Evolutionary conservation across 2,888 invertebrate species (phyloP), one percentile per base, ranked within the genome.

Genomic region (Zelleria hepariella): DNA sequence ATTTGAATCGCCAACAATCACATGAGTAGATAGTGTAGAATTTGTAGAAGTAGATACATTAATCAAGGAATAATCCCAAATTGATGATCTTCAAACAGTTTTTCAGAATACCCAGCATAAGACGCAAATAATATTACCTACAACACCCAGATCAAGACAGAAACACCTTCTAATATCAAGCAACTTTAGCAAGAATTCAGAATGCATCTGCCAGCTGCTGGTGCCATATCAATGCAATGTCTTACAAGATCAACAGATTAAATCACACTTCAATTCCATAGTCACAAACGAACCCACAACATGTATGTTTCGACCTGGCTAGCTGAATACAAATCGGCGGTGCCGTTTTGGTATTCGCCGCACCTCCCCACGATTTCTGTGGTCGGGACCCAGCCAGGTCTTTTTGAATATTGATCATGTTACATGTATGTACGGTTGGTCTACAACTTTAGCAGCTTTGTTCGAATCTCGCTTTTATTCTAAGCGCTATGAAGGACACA

Each of bases 381-480:
- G 75, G 78, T 75, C 78, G 75, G 74, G 76, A 72, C 79, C 72
- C 70, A 15, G 48, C 66, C 77, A 70, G 72, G 72, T 71, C 79
- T 72, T 78, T 79, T 82, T 78, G 85, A 84, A 87, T 87, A 86
- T 84, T 86, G 83, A 87, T 85, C 75, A 77, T 25, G 32, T 42
- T 42, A 42, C 32, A 42, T 4, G 15, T 42, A 42, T 4, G 32
- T 42, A 42, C 32, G 6, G 32, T 10, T 42, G 10, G 32, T 15
- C 32, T 42, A 21, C n/a, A n/a, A n/a, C n/a, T n/a, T 15, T 42
- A 8, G 23, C 5, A 20, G 3, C 49, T 20, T 42, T 42, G 32
- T 42, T 42, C 15, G 2, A 42, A 15, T 42, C 10, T 42, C 10
- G 32, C 15, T 15, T 42, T 42, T 42, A 10, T 42, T 42, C 15